Evolutionary conservation across 2,113 vertebrate genomes (phyloP), one percentile per base, ranked within the genome.

Genomic region (Bothrops jararaca): DNA sequence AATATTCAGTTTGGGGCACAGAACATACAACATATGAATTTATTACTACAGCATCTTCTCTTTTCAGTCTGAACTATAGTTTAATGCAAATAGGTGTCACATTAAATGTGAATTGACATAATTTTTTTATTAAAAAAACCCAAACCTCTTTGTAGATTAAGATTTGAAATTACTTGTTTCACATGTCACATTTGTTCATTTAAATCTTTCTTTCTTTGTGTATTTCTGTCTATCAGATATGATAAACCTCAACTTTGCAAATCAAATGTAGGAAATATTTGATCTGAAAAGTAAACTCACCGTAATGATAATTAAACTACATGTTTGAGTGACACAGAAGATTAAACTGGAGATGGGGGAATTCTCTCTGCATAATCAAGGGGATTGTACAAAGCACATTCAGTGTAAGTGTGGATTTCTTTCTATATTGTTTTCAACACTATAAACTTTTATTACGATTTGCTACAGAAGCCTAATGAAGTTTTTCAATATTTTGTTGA

Each of bases 401-500:
- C 26, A 45, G 52, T 22, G 5, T 88, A 53, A 56, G 29, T 42
- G 26, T 57, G 11, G 4, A 58, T 91, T n/a, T 54, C 56, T n/a
- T 64, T 58, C 10, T 64, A 80, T 34, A 57, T 93, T 48, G 42
- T 91, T 88, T 57, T 85, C 39, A 53, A 58, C n/a, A 13, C 42
- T 85, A 52, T 88, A 88, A 93, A 85, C 29, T 29, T 74, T 93
- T 58, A 85, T 10, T 87, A 3, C 34, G 50, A 88, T 91, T 91
- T 91, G 52, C 60, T 53, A 85, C 86, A 80, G 15, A 29, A 93
- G 52, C n/a, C 60, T 60, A 80, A 85, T 85, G 88, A 93, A 93
- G 20, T 57, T 53, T 85, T 91, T 39, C 60, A 91, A 50, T 87
- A 85, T 89, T 88, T 80, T 88, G 42, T 48, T 52, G 86, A 57